A percentile compares a stretch with the other conserved stretches of the same genome.
These are phyloP conservation scores for Promerops cafer DNA, from an alignment of 2,113 vertebrate species.

Conservation along the genomic window DNA sequence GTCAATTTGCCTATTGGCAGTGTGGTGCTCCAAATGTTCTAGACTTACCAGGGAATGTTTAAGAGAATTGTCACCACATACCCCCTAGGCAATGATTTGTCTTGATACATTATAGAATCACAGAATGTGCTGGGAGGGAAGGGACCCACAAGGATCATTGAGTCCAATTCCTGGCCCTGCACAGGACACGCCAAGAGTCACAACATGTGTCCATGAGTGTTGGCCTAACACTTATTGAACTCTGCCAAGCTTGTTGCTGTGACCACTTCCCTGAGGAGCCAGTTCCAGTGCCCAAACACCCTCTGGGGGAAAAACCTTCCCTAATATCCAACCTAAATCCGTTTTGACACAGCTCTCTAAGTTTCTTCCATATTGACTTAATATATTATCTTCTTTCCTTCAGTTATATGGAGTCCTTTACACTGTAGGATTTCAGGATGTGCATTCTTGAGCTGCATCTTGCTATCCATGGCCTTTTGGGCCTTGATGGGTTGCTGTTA, in stretches of 20 bases:
- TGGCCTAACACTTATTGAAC: background rate
- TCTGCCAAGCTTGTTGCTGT: background rate
- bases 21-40: background rate
- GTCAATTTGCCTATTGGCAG: background rate
- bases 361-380: background rate
- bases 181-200: too few relatives aligned
- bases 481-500: background rate
- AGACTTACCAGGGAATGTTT: background rate
- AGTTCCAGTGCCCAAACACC: background rate
- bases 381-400: background rate
- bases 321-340: background rate
- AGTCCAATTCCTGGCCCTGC: background rate
- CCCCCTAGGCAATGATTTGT: background rate
- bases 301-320: background rate
- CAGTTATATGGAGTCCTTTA: background rate
- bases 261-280: too few relatives aligned
- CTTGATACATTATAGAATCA: background rate
- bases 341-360: background rate
- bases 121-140: background rate
- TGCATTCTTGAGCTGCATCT: background rate
- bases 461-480: background rate
- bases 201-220: rapidly evolving
- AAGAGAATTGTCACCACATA: background rate
- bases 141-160: background rate
- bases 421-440: background rate